Evolutionary conservation across 35 echinoderm and acorn worm species (phyloP).

Genomic region (Eucidaris tribuloides): DNA sequence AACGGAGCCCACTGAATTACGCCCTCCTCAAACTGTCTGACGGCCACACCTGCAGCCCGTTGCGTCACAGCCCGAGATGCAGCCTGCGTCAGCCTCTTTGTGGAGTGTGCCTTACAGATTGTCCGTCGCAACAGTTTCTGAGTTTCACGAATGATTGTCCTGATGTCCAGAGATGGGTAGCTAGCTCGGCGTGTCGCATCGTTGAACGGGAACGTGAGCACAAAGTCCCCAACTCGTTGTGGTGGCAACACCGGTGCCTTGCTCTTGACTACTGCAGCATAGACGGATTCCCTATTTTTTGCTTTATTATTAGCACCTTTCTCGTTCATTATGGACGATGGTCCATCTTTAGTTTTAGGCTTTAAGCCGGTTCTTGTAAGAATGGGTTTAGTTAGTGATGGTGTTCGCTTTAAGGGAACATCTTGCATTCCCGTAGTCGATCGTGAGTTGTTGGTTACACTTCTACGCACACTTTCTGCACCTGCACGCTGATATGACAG

Average conservation of each 20-base stretch:
- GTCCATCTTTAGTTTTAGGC: constrained; percentile 3
- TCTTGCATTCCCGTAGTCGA: not conserved
- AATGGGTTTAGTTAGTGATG: not conserved
- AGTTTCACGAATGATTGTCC: constrained; percentile 71
- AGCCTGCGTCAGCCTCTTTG: constrained; percentile 11
- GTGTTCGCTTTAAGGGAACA: not conserved
- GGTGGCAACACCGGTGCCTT: constrained; percentile 8
- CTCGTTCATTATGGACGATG: not conserved
- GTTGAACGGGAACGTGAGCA: constrained; percentile 78
- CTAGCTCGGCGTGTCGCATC: constrained; percentile 68
- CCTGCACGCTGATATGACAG: not conserved
- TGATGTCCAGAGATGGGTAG: constrained; percentile 62
- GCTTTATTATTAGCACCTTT: not conserved
- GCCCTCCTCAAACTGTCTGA: not conserved
- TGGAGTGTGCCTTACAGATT: constrained; percentile 49
- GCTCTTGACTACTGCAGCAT: not conserved
- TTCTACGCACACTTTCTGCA: not conserved
- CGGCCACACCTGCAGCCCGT: not conserved
- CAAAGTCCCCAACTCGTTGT: constrained; percentile 63
- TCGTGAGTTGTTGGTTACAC: not conserved
- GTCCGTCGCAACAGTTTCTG: constrained; percentile 69
- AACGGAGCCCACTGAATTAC: not conserved
- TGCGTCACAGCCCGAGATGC: not conserved
- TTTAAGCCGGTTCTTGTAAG: not conserved
- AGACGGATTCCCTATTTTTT: not conserved